Evolutionary conservation across 2,113 vertebrate species (phyloP).

Genomic region (Calyptommatus sinebrachiatus): DNA sequence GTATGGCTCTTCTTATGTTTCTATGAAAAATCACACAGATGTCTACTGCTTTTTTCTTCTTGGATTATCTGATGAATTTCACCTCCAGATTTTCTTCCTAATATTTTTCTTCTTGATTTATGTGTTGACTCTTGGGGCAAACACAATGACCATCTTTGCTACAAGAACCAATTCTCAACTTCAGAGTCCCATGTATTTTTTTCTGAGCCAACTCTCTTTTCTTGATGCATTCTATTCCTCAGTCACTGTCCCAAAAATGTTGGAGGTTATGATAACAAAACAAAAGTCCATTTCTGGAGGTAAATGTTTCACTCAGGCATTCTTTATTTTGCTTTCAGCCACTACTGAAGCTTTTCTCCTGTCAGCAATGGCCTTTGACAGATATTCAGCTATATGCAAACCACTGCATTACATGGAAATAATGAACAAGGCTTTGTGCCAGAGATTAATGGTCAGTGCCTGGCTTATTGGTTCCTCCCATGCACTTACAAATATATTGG

Average conservation of each 20-base stretch:
- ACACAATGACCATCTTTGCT: constrained; percentile 37
- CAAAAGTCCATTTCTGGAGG: constrained; percentile 39
- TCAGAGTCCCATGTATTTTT: constrained; percentile 46
- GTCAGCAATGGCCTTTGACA: constrained; percentile 58
- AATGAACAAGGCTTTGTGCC: constrained; percentile 43
- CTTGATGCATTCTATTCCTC: constrained; percentile 64
- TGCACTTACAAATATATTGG: constrained; percentile 37
- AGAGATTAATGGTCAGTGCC: constrained; percentile 41
- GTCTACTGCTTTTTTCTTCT: neutral
- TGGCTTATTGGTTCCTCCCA: constrained; percentile 43
- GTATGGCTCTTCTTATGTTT: no score
- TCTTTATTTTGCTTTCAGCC: constrained; percentile 48
- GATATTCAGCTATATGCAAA: constrained; percentile 57
- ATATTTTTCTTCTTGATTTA: constrained; percentile 1
- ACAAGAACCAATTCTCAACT: constrained; percentile 33
- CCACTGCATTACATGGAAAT: constrained; percentile 49
- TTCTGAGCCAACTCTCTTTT: constrained; percentile 38
- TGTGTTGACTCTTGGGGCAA: constrained; percentile 12
- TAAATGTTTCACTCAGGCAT: constrained; percentile 56
- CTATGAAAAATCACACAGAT: neutral
- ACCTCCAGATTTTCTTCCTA: neutral
- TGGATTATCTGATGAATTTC: neutral
- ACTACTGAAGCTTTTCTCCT: constrained; percentile 50
- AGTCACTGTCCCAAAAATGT: constrained; percentile 57
- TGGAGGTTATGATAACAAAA: constrained; percentile 51